Base-by-base conservation (phyloP, 2,113 vertebrate genomes). In the Chaetura pelagica region DNA sequence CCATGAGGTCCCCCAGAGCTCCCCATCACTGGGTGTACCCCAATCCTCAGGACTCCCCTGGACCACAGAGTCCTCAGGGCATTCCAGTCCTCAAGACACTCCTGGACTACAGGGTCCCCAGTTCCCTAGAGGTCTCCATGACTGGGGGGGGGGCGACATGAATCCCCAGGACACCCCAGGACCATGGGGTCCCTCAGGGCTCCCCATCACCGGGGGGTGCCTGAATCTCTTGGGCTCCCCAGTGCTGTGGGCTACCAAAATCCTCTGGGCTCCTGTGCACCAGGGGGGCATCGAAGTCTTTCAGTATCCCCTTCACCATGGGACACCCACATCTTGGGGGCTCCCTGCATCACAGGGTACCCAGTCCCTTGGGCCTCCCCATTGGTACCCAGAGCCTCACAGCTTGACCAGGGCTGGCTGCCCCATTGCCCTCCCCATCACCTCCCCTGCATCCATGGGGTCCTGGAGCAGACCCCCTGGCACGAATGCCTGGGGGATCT, bases 341-440 rank as follows among this genome's bases (percentile, higher is more conserved):
- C 3, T 38, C 38, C 34, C 17, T 42, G 32, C 34, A 7, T 20
- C n/a, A 3, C 3, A 7, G 18, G n/a, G 48, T 20, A 58, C 44
- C 49, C 30, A 46, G 1, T 5, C 8, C 46, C 21, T 32, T 22
- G 4, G 23, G 32, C 42, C 3, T 40, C 35, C 26, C 34, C 49
- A 0, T 2, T 1, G 35, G 38, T 15, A 7, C 23, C 20, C 79
- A 32, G 29, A 63, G 9, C 44, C 14, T 5, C 1, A 0, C 4
- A 57, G 29, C 26, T n/a, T 2, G 0, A 10, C 7, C 1, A 6
- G 34, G 12, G n/a, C n/a, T 24, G 46, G 26, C 16, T 14, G 26
- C 10, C 38, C 5, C 17, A 38, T 38, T 38, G n/a, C 54, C 17
- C 17, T 35, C 38, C 15, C 12, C 34, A 3, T 23, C 4, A 0